Evolutionary conservation across 2,113 vertebrate species (phyloP).

Genomic region (Antechinus stuartii): DNA sequence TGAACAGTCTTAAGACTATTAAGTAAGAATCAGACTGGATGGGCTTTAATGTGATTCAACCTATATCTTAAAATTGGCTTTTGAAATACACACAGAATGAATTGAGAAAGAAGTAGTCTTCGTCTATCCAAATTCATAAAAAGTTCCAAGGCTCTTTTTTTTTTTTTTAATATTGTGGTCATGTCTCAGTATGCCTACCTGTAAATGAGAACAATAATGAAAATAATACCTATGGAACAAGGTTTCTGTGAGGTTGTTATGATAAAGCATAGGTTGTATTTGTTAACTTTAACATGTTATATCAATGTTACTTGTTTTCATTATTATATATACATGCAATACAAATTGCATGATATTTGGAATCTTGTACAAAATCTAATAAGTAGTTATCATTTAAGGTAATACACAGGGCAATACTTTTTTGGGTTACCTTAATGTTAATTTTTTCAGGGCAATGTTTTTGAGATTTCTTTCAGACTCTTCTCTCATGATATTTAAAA

Average conservation of each 20-base stretch:
- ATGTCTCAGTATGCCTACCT: neutral
- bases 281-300: neutral
- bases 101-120: neutral
- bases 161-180: neutral
- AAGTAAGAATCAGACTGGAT: neutral
- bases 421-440: neutral
- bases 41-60: neutral
- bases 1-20: neutral
- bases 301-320: neutral
- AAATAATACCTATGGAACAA: neutral
- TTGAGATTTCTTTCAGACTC: neutral
- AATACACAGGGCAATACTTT: neutral
- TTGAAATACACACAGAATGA: neutral
- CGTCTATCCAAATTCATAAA: neutral
- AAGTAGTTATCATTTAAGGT: neutral
- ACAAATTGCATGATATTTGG: neutral
- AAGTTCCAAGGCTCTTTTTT: neutral
- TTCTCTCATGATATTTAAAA: neutral
- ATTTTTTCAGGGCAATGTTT: neutral
- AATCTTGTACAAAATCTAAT: neutral
- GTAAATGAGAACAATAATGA: neutral
- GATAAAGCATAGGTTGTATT: neutral
- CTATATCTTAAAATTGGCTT: neutral
- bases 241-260: neutral
- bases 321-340: neutral